A percentile compares a stretch with the other conserved stretches of the same genome.
These are phyloP conservation scores for Heptranchias perlo DNA, from an alignment of 2,113 vertebrate species.

Conservation along the genomic window DNA sequence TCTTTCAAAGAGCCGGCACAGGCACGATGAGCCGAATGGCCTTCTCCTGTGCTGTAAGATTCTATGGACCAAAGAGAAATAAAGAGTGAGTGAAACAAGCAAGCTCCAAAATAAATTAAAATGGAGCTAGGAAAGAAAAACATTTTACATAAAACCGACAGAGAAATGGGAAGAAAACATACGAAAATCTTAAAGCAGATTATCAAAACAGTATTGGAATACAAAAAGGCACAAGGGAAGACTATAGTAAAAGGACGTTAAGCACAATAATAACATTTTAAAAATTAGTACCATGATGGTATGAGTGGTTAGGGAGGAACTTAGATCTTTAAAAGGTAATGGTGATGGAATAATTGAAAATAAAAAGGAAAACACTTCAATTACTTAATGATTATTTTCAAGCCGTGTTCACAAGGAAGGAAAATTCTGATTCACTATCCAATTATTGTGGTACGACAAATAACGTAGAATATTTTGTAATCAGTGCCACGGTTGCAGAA, in stretches of 20 bases:
- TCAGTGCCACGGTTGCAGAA: too few species aligned
- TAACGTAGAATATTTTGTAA: too few species aligned
- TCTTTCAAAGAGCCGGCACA: background rate
- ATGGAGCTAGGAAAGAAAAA: background rate
- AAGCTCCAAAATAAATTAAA: background rate
- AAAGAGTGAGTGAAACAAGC: background rate
- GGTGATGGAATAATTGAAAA: background rate
- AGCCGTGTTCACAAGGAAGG: too few species aligned
- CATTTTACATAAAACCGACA: background rate
- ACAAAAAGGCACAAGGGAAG: background rate
- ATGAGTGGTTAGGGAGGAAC: background rate
- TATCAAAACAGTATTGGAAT: background rate
- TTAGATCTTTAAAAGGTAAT: background rate
- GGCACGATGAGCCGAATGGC: background rate
- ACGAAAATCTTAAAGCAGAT: background rate
- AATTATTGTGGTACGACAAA: too few species aligned
- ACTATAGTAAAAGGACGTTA: background rate
- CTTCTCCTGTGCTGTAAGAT: background rate
- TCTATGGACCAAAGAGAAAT: background rate
- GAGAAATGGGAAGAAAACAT: background rate
- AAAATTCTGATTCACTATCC: too few species aligned
- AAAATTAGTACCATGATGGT: background rate
- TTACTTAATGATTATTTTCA: too few species aligned
- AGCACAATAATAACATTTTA: background rate
- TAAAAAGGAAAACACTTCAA: background rate